A percentile compares a stretch with the other conserved stretches of the same genome.
Evolutionary conservation across 2,113 vertebrate genomes (phyloP).

Genomic region (Odontesthes bonariensis): DNA sequence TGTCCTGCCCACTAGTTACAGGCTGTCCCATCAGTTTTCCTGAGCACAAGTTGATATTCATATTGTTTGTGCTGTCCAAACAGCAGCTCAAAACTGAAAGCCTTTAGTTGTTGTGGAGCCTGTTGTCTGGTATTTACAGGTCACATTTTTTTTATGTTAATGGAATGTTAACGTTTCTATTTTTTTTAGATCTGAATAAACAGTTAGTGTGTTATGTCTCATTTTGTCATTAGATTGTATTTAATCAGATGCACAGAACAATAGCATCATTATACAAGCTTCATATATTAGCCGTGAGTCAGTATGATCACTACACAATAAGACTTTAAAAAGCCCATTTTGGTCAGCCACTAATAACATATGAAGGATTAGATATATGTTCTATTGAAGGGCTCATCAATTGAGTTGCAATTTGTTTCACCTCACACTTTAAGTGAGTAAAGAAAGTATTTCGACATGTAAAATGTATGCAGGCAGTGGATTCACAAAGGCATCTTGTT

Average conservation of each 20-base stretch:
- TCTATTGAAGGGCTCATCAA: background rate
- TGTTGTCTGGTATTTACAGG: no score
- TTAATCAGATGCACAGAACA: background rate
- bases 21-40: background rate
- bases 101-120: no score
- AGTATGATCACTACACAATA: background rate
- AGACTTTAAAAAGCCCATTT: background rate
- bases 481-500: no score
- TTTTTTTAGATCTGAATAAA: no score
- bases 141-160: no score
- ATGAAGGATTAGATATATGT: background rate
- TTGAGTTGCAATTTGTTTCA: background rate
- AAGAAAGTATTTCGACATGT: background rate
- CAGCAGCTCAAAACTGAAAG: background rate
- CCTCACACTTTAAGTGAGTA: background rate
- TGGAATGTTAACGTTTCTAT: background rate
- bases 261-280: background rate
- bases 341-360: background rate
- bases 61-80: no score
- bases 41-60: background rate
- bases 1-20: background rate
- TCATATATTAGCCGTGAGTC: background rate
- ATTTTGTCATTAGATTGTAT: background rate
- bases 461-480: no score
- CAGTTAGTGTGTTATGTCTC: no score